Base-by-base conservation (phyloP, 2,888 invertebrate species). In the Loripinus fragilis region DNA sequence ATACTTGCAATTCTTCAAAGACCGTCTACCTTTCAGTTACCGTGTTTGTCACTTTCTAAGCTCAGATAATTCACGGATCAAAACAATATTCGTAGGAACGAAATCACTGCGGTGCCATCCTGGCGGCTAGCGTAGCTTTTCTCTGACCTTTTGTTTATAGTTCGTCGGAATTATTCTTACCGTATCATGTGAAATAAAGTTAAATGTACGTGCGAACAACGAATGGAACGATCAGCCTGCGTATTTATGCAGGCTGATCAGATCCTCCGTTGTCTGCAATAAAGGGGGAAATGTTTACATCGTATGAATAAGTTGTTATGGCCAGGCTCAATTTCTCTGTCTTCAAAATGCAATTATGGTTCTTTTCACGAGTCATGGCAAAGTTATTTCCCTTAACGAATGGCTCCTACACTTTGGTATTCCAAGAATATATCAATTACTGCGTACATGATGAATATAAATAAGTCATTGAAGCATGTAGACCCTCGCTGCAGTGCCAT, bases 341-440 rank as follows among this genome's bases (percentile, higher is more conserved):
- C n/a, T n/a, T n/a, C n/a, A n/a, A n/a, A n/a, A n/a, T n/a, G n/a
- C n/a, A n/a, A n/a, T n/a, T n/a, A n/a, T n/a, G n/a, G n/a, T n/a
- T n/a, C n/a, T n/a, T n/a, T 41, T 41, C 15, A 10, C 15, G 41
- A 15, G 41, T 41, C 41, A 41, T 7, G 7, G 15, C 41, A 15
- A 15, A 41, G 20, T 25, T 55, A 28, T 33, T 60, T 60, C 17
- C 23, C 12, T 33, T 60, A 33, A 60, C 33, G 60, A 60, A 60
- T 60, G 60, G 60, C 60, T 33, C 17, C 60, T 60, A 60, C 17
- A 60, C 10, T 60, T 60, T 20, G 60, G 60, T 60, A 60, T 60
- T 60, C 60, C 33, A 60, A 60, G 60, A 60, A 60, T 60, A 60
- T 60, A 33, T 33, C 60, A 60, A 60, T 60, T 60, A 60, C 60